phyloP scores from a whole-genome alignment of 2,797 vertebrate species.

The Siniperca obscura region DNA sequence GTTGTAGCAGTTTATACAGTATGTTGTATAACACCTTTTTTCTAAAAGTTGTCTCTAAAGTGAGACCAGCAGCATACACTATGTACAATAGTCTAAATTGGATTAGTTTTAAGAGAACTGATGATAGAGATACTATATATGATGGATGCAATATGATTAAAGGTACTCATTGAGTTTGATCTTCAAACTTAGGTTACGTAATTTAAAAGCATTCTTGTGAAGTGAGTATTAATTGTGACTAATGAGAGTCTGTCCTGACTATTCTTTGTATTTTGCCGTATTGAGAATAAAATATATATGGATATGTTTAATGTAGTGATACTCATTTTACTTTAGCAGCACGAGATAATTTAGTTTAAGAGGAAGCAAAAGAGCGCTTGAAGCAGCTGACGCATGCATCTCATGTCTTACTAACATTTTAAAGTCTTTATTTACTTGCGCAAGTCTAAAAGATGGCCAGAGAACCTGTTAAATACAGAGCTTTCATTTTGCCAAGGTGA shows the following conservation, averaged over 20 bases:
- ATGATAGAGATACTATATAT: constrained; percentile 84
- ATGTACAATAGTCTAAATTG: constrained; percentile 83
- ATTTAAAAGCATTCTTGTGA: constrained; percentile 89
- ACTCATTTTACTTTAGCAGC: constrained; percentile 18
- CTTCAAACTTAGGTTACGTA: constrained; percentile 87
- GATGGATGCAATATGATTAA: constrained; percentile 89
- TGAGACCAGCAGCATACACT: constrained; percentile 81
- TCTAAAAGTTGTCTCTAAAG: constrained; percentile 74
- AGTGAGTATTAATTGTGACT: constrained; percentile 91
- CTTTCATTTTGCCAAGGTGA: background rate
- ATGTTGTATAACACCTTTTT: constrained; percentile 81
- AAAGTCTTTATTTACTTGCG: background rate
- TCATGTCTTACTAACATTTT: background rate
- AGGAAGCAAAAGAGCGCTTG: background rate
- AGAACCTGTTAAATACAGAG: background rate
- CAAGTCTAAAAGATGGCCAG: background rate
- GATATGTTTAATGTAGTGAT: constrained; percentile 78
- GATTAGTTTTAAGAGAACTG: constrained; percentile 85
- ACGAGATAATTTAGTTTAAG: background rate
- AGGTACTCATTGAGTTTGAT: constrained; percentile 87
- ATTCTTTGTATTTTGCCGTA: constrained; percentile 99
- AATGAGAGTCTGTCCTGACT: constrained; percentile 96
- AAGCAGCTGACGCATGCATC: background rate
- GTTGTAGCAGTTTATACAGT: constrained; percentile 84
- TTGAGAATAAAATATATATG: constrained; percentile 99